Percentiles rank a stretch among this genome's conserved stretches.
Evolutionary conservation across 2,797 vertebrate genomes (phyloP).

Genomic region (Brachymystax lenok): DNA sequence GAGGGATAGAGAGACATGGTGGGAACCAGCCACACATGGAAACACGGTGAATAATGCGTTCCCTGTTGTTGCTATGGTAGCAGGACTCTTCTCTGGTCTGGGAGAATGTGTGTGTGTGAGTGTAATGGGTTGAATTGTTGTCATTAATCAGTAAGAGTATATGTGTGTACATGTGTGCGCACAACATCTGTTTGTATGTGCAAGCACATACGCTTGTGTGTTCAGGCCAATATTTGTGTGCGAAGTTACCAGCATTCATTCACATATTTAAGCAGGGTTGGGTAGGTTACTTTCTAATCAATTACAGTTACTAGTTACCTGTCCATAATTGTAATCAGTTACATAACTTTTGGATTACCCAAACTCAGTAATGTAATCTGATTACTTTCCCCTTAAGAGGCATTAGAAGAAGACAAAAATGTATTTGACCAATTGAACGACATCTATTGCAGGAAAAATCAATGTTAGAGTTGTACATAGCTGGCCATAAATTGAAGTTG

Average conservation of each 20-base stretch:
- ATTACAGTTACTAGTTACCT: too few relatives aligned
- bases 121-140: slow-evolving; percentile 29
- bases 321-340: too few relatives aligned
- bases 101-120: slow-evolving; percentile 2
- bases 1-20: slow-evolving; percentile 3
- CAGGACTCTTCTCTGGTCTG: slow-evolving; percentile 19
- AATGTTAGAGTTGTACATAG: too few relatives aligned
- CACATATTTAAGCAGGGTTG: background rate
- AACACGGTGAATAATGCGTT: slow-evolving; percentile 38
- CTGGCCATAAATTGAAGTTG: too few relatives aligned
- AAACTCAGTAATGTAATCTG: too few relatives aligned
- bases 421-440: too few relatives aligned
- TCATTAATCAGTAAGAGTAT: slow-evolving; percentile 33
- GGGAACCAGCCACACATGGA: slow-evolving; percentile 16
- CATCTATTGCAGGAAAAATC: too few relatives aligned
- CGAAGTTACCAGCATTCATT: background rate
- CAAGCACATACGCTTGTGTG: background rate
- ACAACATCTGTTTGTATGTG: background rate
- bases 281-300: too few relatives aligned
- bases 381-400: too few relatives aligned
- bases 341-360: too few relatives aligned
- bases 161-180: background rate
- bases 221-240: slow-evolving; percentile 8
- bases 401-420: too few relatives aligned
- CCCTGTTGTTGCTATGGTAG: slow-evolving; percentile 43